Conservation (phyloP, 2,888 invertebrate genomes). For the Cryptosula pallasiana region DNA sequence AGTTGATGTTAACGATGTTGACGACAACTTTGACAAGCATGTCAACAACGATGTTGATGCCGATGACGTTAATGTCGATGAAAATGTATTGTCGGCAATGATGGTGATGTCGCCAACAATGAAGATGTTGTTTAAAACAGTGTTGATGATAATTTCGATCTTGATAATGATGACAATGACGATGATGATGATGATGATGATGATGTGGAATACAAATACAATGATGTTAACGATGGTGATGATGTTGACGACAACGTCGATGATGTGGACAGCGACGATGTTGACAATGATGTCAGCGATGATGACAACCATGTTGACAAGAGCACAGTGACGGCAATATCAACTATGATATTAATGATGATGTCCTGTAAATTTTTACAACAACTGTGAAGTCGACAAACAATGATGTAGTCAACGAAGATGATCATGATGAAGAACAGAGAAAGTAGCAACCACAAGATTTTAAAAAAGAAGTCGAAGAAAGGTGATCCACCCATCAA, state of each 20-base stretch:
- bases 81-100: neutral
- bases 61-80: too few species aligned
- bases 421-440: too few species aligned
- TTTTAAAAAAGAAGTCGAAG: too few species aligned
- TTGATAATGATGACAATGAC: slow-evolving; percentile 5
- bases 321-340: too few species aligned
- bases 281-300: neutral
- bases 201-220: neutral
- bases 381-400: too few species aligned
- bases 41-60: too few species aligned
- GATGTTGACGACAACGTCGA: neutral
- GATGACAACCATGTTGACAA: neutral
- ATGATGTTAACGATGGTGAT: slow-evolving; percentile 2
- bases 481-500: too few species aligned
- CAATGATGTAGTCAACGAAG: too few species aligned
- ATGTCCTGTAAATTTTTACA: too few species aligned
- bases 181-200: slow-evolving; percentile 10
- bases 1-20: too few species aligned
- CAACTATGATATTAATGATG: too few species aligned
- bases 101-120: neutral
- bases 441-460: too few species aligned
- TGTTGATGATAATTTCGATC: neutral
- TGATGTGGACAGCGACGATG: neutral
- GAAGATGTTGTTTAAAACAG: neutral
- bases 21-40: neutral